Base-by-base conservation (phyloP, 2,113 vertebrate genomes). In the Aspidoscelis tigris region DNA sequence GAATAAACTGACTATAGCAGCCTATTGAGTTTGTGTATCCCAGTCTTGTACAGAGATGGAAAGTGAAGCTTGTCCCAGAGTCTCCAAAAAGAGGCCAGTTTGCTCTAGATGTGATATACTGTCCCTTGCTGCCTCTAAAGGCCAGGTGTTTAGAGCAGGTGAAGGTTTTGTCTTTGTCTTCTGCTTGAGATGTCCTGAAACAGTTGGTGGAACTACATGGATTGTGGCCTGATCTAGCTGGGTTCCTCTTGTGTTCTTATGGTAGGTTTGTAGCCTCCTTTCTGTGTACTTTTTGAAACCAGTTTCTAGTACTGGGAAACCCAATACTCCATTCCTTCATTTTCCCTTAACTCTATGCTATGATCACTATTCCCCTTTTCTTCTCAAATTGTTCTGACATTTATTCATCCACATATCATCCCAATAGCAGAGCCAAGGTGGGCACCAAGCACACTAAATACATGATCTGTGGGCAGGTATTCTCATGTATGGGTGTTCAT, bases 1-100 rank as follows among this genome's bases (percentile, higher is more conserved):
- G 24, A 89, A 26, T 80, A 65, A 22, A 79, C 53, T 78, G 69
- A 58, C 75, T 81, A 66, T 64, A 86, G 85, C 22, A 4, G 20
- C 16, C 41, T 64, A 78, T 81, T 87, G 20, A 73, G 18, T 2
- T 22, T 69, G 66, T n/a, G 55, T 26, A 4, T 4, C 53, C 24
- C 76, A 47, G 7, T 11, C 24, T 78, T 14, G 10, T 78, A 71
- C 26, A 70, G 41, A 44, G 4, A 9, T 78, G 16, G 50, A n/a
- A 84, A 61, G 61, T 14, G 10, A 0, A 33, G 6, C 4, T 9
- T 33, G 12, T 9, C 9, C 39, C 78, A 33, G 24, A 39, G 16
- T 14, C 26, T 71, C 44, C 41, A 70, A 77, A 50, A 24, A 70
- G 50, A 58, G 14, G 24, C 8, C 12, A 43, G 16, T 78, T 53